phyloP scores from a whole-genome alignment of 2,888 invertebrate genomes.

The Plebejus anna region DNA sequence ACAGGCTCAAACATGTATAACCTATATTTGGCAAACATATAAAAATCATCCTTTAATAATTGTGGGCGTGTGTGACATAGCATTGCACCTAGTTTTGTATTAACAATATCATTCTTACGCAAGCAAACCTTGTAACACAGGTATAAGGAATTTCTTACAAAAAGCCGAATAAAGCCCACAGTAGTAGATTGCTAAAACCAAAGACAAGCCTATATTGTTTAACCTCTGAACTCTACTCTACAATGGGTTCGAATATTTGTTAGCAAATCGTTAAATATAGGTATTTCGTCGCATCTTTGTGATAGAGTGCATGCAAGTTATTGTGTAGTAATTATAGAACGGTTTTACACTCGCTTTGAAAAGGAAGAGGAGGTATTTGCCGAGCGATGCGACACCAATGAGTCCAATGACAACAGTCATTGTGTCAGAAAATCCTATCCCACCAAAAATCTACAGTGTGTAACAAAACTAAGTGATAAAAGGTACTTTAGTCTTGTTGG shows the following conservation, averaged over 20 bases:
- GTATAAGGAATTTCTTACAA: constrained; percentile 19
- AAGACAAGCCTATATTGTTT: constrained; percentile 1
- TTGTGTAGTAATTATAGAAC: background rate
- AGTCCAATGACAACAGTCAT: too few species aligned
- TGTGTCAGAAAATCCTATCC: too few species aligned
- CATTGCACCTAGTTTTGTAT: background rate
- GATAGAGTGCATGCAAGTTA: background rate
- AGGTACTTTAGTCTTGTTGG: too few species aligned
- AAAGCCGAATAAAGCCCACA: constrained; percentile 13
- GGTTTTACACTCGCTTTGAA: background rate
- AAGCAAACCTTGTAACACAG: constrained; percentile 4
- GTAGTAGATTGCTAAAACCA: constrained; percentile 4
- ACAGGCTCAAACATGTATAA: background rate
- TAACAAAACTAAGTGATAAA: too few species aligned
- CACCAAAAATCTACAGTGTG: too few species aligned
- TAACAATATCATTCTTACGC: constrained; percentile 16
- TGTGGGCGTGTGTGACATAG: background rate
- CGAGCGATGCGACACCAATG: too few species aligned
- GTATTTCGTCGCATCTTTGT: background rate
- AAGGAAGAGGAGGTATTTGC: background rate
- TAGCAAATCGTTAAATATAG: background rate
- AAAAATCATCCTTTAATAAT: background rate
- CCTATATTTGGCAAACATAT: background rate
- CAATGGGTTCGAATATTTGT: background rate
- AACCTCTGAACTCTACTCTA: constrained; percentile 6